Evolutionary conservation across 1,140 invertebrate genomes (phyloP), one percentile per base, ranked within the genome.

Genomic region (Hypsibius dujardini): DNA sequence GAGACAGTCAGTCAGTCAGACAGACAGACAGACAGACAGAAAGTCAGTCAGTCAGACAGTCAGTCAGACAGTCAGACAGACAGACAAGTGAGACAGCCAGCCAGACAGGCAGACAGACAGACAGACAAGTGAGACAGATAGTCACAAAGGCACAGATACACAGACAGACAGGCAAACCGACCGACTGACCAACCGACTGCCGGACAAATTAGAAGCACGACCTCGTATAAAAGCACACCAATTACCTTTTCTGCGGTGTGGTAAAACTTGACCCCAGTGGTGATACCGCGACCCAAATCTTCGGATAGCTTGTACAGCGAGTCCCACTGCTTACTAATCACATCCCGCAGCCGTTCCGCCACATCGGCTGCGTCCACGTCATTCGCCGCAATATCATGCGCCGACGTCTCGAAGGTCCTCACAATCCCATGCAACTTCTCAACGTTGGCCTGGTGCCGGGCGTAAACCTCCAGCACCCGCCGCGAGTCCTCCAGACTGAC

Each of bases 211-310:
- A 28, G 28, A 28, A 28, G 28, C 28, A 28, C 28, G 28, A 28
- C 28, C 28, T 28, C 28, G 28, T 28, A 28, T 28, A 28, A 28
- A 28, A 28, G 28, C 28, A 28, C 28, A 28, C 28, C 28, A 28
- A 28, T 28, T 73, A 85, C 90, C 83, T 95, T 92, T 77, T 96
- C 93, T 1, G 92, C 92, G 3, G 93, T 97, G 82, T 96, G 97
- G 80, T 94, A 97, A 83, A 97, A 98, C 80, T 94, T 96, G 62
- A 95, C 86, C 73, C 91, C 92, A 2, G 92, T 92, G 56, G 90
- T 94, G 1, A 96, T 91, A 42, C 97, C 84, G 80, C 96, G 96
- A 80, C 95, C 92, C 47, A 93, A 84, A 79, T 97, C 94, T 79
- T 98, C 94, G 14, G 93, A 92, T 78, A 92, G 93, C 2, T 90